Conservation (phyloP, 2,113 vertebrate species). For the Poeciliopsis prolifica region DNA sequence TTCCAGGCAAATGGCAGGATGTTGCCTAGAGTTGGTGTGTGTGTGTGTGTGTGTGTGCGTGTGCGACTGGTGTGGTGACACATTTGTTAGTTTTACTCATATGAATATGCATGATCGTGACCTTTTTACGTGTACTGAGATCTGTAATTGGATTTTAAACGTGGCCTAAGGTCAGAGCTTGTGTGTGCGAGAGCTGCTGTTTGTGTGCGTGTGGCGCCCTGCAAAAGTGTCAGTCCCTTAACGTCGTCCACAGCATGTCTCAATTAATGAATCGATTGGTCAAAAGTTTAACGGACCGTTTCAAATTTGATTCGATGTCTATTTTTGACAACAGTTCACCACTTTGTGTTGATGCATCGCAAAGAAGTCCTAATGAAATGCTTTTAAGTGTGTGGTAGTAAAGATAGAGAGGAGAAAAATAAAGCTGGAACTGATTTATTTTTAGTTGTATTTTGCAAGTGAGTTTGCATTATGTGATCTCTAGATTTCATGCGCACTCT, state of each 20-base stretch:
- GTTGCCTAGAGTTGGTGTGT: conserved; percentile 21
- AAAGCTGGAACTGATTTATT: no score
- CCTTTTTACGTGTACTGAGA: conserved; percentile 23
- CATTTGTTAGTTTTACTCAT: conserved; percentile 23
- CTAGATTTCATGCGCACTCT: not conserved
- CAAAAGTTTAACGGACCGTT: not conserved
- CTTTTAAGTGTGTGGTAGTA: no score
- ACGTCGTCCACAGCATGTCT: no score
- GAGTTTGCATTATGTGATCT: not conserved
- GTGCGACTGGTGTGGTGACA: conserved; percentile 32
- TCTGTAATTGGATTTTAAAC: conserved; percentile 7
- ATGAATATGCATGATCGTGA: conserved; percentile 12
- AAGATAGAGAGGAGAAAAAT: no score
- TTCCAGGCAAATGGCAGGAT: conserved; percentile 37
- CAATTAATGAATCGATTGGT: not conserved
- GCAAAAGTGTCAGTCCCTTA: not conserved
- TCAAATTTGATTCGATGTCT: not conserved
- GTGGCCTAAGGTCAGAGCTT: not conserved
- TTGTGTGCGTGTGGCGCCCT: no score
- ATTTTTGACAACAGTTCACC: not conserved
- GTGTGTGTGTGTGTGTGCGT: conserved; percentile 10
- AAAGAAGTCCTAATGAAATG: not conserved
- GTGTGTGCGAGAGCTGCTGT: not conserved
- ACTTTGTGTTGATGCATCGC: not conserved
- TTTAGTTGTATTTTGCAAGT: not conserved